phyloP scores from a whole-genome alignment of 2,113 vertebrate species.

The Cyprinodon variegatus region DNA sequence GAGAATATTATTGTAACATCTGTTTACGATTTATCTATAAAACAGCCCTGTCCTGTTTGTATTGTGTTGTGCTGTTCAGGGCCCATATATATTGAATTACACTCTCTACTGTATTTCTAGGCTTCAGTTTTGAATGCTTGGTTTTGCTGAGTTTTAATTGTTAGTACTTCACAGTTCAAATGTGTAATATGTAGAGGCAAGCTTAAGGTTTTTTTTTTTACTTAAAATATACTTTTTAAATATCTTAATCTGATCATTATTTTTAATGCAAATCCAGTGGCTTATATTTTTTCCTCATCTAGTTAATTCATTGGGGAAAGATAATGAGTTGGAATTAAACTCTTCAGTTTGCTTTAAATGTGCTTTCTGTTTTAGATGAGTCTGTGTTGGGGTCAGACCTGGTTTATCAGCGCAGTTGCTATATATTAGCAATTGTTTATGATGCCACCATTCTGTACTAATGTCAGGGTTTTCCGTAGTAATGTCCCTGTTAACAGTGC shows the following conservation, averaged over 20 bases:
- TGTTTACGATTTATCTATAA: too few relatives aligned
- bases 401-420: not conserved
- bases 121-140: too few relatives aligned
- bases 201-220: not conserved
- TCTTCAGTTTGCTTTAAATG: too few relatives aligned
- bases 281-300: not conserved
- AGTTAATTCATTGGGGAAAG: too few relatives aligned
- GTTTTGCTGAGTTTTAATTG: not conserved
- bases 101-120: too few relatives aligned
- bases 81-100: too few relatives aligned
- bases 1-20: not conserved
- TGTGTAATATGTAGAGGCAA: not conserved
- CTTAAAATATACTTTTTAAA: not conserved
- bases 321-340: too few relatives aligned
- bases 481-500: not conserved
- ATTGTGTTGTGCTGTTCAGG: too few relatives aligned
- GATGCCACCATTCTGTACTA: not conserved
- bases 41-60: too few relatives aligned
- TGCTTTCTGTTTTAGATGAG: not conserved
- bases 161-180: not conserved
- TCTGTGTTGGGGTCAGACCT: not conserved
- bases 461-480: constrained; percentile 32
- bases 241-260: not conserved
- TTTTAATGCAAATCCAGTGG: not conserved
- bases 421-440: not conserved